These are phyloP conservation scores for Pristionchus japonicus DNA, from an alignment of 2,888 invertebrate species.

Conservation along the genomic window DNA sequence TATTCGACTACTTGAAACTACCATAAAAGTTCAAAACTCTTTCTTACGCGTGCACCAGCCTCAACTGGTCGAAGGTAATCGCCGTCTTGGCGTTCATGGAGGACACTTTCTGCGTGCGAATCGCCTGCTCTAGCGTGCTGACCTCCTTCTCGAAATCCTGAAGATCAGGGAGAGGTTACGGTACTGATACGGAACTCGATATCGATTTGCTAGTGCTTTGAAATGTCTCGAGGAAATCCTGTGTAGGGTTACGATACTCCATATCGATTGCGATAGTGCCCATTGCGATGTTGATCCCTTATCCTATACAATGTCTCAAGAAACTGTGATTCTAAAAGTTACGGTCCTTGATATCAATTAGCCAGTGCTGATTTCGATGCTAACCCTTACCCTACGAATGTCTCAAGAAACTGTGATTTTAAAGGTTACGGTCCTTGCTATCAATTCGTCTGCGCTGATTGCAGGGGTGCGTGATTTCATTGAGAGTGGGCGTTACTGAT, in stretches of 20 bases:
- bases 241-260: neutral
- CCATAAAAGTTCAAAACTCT: neutral
- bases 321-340: too few relatives aligned
- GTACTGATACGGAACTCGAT: too few relatives aligned
- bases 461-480: neutral
- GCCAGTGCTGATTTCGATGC: too few relatives aligned
- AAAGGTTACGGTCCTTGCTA: too few relatives aligned
- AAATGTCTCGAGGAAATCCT: neutral
- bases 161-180: neutral
- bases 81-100: constrained; percentile 63
- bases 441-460: neutral
- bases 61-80: constrained; percentile 61
- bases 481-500: neutral
- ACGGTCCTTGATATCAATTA: too few relatives aligned
- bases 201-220: neutral
- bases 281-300: too few relatives aligned
- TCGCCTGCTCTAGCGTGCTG: constrained; percentile 55
- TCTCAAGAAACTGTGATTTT: too few relatives aligned
- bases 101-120: constrained; percentile 61
- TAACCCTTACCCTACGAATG: too few relatives aligned
- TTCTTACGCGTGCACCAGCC: constrained; percentile 59
- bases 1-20: neutral
- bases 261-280: too few relatives aligned
- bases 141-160: constrained; percentile 59
- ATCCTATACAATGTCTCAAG: too few relatives aligned